A percentile compares a stretch with the other conserved stretches of the same genome.
phyloP scores from a whole-genome alignment of 1,140 invertebrate species.

The Penaeus chinensis region DNA sequence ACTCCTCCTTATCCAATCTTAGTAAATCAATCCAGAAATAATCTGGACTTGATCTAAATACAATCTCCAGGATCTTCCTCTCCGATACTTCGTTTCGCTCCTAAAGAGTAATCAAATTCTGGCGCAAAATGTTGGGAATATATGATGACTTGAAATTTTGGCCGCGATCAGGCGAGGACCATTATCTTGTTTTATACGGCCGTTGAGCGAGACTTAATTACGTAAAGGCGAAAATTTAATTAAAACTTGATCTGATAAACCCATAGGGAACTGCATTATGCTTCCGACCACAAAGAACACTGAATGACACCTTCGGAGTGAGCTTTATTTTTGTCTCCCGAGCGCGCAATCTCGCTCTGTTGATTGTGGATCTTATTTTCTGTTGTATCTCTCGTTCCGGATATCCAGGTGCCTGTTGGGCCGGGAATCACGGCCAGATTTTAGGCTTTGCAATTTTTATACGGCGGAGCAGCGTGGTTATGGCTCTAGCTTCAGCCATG shows the following conservation, averaged over 20 bases:
- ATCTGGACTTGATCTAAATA: constrained; percentile 59
- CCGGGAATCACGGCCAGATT: constrained; percentile 50
- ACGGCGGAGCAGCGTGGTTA: constrained; percentile 25
- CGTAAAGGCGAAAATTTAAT: constrained; percentile 64
- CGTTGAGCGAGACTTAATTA: constrained; percentile 63
- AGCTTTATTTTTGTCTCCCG: constrained; percentile 33
- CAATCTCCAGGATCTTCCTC: constrained; percentile 53
- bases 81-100: constrained; percentile 56
- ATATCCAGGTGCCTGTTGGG: constrained; percentile 57
- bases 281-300: constrained; percentile 60
- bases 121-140: constrained; percentile 60
- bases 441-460: constrained; percentile 54
- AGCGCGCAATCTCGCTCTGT: constrained; percentile 54
- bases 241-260: constrained; percentile 64
- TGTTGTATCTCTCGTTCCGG: constrained; percentile 57
- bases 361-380: constrained; percentile 54
- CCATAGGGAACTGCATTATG: constrained; percentile 62
- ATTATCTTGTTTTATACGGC: constrained; percentile 63
- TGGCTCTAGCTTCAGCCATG: constrained; percentile 9
- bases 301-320: constrained; percentile 48
- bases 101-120: constrained; percentile 62
- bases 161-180: constrained; percentile 52
- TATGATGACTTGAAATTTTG: constrained; percentile 63
- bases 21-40: constrained; percentile 59
- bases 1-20: constrained; percentile 53